Conservation (phyloP, 2,888 invertebrate genomes). For the Artemia sinica region DNA sequence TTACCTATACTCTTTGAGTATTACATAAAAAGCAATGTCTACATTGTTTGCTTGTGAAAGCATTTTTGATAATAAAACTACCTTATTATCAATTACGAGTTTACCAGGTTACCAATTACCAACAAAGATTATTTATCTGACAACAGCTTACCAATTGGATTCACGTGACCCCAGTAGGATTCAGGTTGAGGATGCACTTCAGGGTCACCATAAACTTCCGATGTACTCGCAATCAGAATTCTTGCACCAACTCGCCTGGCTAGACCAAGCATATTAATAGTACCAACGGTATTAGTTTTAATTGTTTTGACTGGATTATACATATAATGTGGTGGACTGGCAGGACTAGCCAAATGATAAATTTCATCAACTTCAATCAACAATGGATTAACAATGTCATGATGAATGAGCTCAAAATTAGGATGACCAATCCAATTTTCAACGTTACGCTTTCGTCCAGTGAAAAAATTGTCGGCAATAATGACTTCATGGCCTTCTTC, state of each 20-base stretch:
- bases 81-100: too few species aligned
- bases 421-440: slow-evolving; percentile 98
- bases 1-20: too few species aligned
- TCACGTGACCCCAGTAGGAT: slow-evolving; percentile 97
- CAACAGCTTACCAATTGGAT: slow-evolving; percentile 60
- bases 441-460: slow-evolving; percentile 86
- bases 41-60: too few species aligned
- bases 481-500: slow-evolving; percentile 86
- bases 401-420: slow-evolving; percentile 95
- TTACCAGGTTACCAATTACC: too few species aligned
- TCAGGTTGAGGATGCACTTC: slow-evolving; percentile 95
- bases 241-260: slow-evolving; percentile 82
- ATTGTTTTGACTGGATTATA: slow-evolving; percentile 98
- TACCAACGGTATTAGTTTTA: slow-evolving; percentile 93
- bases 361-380: slow-evolving; percentile 96
- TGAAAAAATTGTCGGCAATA: slow-evolving; percentile 94
- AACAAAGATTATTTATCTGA: background rate
- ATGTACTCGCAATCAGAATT: slow-evolving; percentile 89
- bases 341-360: slow-evolving; percentile 95
- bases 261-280: slow-evolving; percentile 77
- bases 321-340: slow-evolving; percentile 99
- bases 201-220: slow-evolving; percentile 97
- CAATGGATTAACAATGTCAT: slow-evolving; percentile 92
- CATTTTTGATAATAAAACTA: too few species aligned
- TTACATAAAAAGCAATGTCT: too few species aligned